These are phyloP conservation scores for Euthynnus affinis DNA, from an alignment of 2,797 vertebrate genomes.

Conservation along the genomic window DNA sequence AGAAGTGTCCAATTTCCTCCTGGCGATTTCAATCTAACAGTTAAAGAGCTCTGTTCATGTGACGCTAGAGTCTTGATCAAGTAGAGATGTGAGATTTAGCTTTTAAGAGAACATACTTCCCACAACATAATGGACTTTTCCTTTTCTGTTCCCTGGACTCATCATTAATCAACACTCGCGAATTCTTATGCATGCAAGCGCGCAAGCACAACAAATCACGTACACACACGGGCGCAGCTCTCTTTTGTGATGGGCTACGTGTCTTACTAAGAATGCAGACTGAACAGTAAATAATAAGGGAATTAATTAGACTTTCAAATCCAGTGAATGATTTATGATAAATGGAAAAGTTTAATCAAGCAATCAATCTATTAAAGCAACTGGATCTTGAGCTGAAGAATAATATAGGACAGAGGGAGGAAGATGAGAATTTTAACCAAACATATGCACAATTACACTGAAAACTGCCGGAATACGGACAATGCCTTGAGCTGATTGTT, in stretches of 20 bases:
- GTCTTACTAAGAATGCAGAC: conserved; percentile 34
- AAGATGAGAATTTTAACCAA: conserved; percentile 19
- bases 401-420: conserved; percentile 22
- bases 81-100: conserved; percentile 51
- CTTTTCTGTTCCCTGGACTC: neutral
- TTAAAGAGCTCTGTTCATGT: conserved; percentile 63
- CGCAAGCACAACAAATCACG: conserved; percentile 27
- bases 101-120: conserved; percentile 32
- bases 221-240: neutral
- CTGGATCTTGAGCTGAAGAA: conserved; percentile 55
- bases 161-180: conserved; percentile 49
- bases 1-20: conserved; percentile 74
- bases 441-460: conserved; percentile 31
- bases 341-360: conserved; percentile 72
- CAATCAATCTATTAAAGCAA: conserved; percentile 53
- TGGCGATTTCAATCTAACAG: conserved; percentile 63
- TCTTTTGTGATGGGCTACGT: conserved; percentile 42
- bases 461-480: conserved; percentile 37
- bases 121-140: conserved; percentile 20
- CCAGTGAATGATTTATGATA: conserved; percentile 75
- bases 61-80: conserved; percentile 47
- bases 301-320: conserved; percentile 73
- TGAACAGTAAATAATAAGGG: conserved; percentile 71
- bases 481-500: conserved; percentile 41
- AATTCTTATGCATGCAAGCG: conserved; percentile 1